A percentile compares a stretch with the other conserved stretches of the same genome.
phyloP scores from a whole-genome alignment of 2,888 invertebrate genomes.

The Cryptocephalus moraei region DNA sequence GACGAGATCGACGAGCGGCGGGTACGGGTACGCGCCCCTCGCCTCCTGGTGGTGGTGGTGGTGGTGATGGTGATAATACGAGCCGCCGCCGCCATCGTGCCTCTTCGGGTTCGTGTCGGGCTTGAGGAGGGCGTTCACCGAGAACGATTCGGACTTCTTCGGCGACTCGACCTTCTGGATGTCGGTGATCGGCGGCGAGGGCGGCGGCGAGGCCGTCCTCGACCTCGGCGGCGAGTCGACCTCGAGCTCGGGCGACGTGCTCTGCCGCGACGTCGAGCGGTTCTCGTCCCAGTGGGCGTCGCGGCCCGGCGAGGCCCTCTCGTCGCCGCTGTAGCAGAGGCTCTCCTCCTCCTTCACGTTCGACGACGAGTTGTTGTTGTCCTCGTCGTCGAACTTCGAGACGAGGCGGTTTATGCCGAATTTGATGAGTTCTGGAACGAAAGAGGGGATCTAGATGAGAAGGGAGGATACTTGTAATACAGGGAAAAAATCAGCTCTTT shows the following conservation, averaged over 20 bases:
- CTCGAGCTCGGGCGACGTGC: conserved; percentile 62
- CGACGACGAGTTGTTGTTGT: conserved; percentile 41
- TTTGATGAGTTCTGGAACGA: conserved; percentile 66
- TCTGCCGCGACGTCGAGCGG: conserved; percentile 32
- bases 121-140: conserved; percentile 70
- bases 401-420: conserved; percentile 77
- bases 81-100: conserved; percentile 38
- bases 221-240: conserved; percentile 63
- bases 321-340: conserved; percentile 47
- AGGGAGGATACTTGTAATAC: too few species aligned
- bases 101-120: conserved; percentile 46
- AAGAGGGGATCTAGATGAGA: too few species aligned
- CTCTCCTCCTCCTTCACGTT: conserved; percentile 42
- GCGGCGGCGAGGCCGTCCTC: conserved; percentile 42
- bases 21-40: conserved; percentile 52
- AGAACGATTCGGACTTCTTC: conserved; percentile 74
- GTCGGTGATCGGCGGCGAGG: conserved; percentile 34
- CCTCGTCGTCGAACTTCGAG: conserved; percentile 49
- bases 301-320: conserved; percentile 32
- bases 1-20: conserved; percentile 53
- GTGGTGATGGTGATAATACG: too few species aligned
- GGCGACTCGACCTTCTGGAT: conserved; percentile 34
- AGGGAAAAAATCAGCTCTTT: too few species aligned
- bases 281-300: conserved; percentile 29
- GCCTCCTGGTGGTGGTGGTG: conserved; percentile 27